Percentiles rank a stretch among this genome's conserved stretches.
Evolutionary conservation across 2,797 vertebrate genomes (phyloP).

Genomic region (Cryptoblepharus egeriae): DNA sequence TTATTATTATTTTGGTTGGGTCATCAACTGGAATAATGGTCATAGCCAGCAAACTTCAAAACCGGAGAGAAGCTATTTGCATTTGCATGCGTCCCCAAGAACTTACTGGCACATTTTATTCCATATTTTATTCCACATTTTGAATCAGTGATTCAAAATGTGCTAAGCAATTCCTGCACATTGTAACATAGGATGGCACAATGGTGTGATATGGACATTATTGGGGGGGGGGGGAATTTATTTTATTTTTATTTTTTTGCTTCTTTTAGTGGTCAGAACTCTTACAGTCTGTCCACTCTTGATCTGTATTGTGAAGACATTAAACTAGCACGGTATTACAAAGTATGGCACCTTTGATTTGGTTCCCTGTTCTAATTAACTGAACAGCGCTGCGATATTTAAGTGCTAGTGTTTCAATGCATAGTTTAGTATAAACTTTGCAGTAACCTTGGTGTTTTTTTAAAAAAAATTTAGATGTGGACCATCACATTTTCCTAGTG

Average conservation of each 20-base stretch:
- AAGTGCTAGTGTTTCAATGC: background rate
- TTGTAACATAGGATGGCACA: background rate
- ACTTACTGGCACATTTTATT: background rate
- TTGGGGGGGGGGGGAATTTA: no score
- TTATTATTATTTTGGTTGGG: background rate
- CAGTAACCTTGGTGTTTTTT: background rate
- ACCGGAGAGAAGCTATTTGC: background rate
- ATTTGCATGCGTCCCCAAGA: background rate
- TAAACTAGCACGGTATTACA: background rate
- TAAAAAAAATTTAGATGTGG: no score
- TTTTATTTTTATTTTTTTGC: background rate
- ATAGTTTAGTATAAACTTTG: background rate
- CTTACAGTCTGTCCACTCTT: background rate
- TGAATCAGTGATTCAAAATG: background rate
- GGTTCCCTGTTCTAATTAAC: background rate
- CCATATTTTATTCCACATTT: background rate
- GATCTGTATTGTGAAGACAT: background rate
- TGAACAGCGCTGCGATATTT: background rate
- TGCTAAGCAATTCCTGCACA: background rate
- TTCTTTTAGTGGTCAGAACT: background rate
- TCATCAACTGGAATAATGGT: no score
- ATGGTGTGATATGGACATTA: background rate
- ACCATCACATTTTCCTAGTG: background rate
- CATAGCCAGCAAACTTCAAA: background rate
- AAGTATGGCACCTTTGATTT: background rate